Evolutionary conservation across 2,113 vertebrate species (phyloP).

Genomic region (Physeter macrocephalus): DNA sequence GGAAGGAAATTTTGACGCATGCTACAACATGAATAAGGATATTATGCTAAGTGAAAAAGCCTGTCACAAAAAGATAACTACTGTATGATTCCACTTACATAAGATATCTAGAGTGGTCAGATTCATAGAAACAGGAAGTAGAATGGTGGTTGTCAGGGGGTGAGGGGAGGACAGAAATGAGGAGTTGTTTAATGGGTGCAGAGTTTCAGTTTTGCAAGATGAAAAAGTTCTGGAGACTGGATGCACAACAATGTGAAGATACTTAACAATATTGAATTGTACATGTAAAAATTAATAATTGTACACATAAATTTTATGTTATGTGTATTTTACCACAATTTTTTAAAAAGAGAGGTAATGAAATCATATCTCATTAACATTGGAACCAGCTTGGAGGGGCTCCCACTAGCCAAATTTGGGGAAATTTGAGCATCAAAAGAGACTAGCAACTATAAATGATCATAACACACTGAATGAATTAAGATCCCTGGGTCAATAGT

Average conservation of each 20-base stretch:
- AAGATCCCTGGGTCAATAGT: neutral
- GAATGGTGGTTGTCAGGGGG: neutral
- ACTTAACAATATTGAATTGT: neutral
- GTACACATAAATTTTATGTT: neutral
- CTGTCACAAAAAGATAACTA: neutral
- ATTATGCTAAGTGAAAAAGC: neutral
- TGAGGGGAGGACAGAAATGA: neutral
- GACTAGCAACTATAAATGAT: neutral
- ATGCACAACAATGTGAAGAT: neutral
- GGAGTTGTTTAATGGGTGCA: neutral
- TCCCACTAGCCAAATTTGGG: neutral
- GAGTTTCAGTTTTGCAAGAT: neutral
- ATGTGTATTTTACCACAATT: neutral
- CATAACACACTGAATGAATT: neutral
- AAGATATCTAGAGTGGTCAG: neutral
- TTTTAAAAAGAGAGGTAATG: neutral
- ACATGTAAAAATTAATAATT: neutral
- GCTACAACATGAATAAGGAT: neutral
- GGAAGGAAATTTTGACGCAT: neutral
- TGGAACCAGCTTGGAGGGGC: neutral
- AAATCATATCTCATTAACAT: neutral
- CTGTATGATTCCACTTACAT: neutral
- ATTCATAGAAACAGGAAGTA: neutral
- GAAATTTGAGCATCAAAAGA: neutral
- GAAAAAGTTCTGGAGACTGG: neutral